phyloP scores from a whole-genome alignment of 1,140 invertebrate species.

The Atopsyche davidsoni region DNA sequence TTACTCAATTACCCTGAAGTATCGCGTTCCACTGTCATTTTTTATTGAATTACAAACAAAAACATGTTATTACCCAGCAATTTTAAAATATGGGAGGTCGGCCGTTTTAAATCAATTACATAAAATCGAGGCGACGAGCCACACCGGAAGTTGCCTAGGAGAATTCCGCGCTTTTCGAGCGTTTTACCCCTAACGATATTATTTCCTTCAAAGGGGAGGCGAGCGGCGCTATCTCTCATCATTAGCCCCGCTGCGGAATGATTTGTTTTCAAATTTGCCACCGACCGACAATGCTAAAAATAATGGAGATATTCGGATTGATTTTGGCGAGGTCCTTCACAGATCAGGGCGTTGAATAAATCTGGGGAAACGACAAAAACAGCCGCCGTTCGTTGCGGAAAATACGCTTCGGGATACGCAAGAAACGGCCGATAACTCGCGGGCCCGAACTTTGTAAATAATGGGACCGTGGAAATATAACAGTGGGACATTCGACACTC shows the following conservation, averaged over 20 bases:
- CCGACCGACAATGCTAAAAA: slow-evolving; percentile 19
- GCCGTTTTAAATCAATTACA: too few relatives aligned
- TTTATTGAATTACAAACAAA: background rate
- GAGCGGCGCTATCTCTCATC: too few relatives aligned
- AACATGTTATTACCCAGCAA: background rate
- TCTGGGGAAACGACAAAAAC: slow-evolving; percentile 17
- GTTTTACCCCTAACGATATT: too few relatives aligned
- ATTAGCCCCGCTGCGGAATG: slow-evolving; percentile 11
- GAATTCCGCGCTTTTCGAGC: too few relatives aligned
- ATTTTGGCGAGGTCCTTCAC: too few relatives aligned
- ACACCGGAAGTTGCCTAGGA: too few relatives aligned
- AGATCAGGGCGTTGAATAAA: too few relatives aligned
- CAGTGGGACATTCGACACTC: slow-evolving; percentile 19
- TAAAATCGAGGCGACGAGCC: too few relatives aligned
- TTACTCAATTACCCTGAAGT: background rate
- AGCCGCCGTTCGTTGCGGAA: background rate
- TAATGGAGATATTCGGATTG: slow-evolving; percentile 22
- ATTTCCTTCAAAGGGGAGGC: too few relatives aligned
- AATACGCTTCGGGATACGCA: background rate
- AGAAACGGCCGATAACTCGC: background rate
- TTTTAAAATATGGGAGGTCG: slow-evolving; percentile 1
- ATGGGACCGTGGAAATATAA: slow-evolving; percentile 14
- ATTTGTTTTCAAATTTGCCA: slow-evolving; percentile 9
- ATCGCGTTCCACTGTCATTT: background rate
- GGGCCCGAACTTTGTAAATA: background rate